These are phyloP conservation scores for Luperina nickerlii DNA, from an alignment of 2,888 invertebrate species.

Conservation along the genomic window DNA sequence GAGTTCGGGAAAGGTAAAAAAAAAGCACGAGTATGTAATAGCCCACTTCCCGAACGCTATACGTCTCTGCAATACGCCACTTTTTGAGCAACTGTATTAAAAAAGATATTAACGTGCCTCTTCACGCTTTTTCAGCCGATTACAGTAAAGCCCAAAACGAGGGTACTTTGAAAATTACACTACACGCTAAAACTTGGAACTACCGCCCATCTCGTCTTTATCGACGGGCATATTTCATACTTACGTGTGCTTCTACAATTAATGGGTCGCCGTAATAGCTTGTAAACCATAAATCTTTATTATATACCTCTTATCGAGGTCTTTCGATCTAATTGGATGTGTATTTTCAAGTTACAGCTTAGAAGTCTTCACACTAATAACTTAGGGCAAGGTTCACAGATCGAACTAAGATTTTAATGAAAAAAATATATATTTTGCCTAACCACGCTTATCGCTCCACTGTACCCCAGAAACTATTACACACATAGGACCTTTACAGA, in stretches of 20 bases:
- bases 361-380: background rate
- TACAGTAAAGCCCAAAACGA: background rate
- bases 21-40: too few species aligned
- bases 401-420: background rate
- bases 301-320: conserved; percentile 27
- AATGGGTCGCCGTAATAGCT: conserved; percentile 60
- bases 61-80: too few species aligned
- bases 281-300: conserved; percentile 50
- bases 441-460: too few species aligned
- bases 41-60: too few species aligned
- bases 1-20: too few species aligned
- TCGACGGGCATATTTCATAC: conserved; percentile 50
- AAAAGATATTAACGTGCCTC: background rate
- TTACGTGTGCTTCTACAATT: conserved; percentile 47
- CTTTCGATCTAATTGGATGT: conserved; percentile 43
- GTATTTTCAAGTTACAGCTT: background rate
- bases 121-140: background rate
- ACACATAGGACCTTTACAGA: background rate
- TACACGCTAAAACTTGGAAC: conserved; percentile 8
- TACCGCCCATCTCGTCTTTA: conserved; percentile 34
- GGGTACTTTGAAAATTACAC: conserved; percentile 13
- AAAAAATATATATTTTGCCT: too few species aligned
- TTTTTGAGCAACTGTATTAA: too few species aligned
- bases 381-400: background rate
- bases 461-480: background rate